Evolutionary conservation across 2,888 invertebrate species (phyloP).

Genomic region (Calliphora vomitoria): DNA sequence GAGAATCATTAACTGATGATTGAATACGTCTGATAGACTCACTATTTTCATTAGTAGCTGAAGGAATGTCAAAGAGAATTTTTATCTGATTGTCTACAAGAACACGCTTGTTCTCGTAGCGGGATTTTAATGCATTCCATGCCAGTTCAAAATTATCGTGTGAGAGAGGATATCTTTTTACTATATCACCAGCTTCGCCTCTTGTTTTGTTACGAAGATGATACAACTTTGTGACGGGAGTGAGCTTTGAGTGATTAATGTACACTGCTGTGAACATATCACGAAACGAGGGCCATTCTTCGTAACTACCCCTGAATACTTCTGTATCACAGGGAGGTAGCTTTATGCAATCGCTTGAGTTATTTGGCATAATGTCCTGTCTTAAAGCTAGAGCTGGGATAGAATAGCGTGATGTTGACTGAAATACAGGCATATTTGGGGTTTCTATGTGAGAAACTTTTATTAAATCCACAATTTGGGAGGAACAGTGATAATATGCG

Average conservation of each 20-base stretch:
- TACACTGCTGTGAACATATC: slow-evolving; percentile 2
- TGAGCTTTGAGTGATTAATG: neutral
- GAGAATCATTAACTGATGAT: too few relatives aligned
- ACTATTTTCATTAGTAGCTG: too few relatives aligned
- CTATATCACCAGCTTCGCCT: neutral
- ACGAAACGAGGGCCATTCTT: neutral
- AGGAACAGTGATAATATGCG: neutral
- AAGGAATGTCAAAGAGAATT: neutral
- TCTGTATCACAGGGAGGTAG: too few relatives aligned
- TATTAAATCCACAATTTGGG: neutral
- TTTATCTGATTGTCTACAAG: slow-evolving; percentile 44
- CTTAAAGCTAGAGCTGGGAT: neutral
- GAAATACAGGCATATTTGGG: neutral
- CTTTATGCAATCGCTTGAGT: neutral
- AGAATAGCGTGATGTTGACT: neutral
- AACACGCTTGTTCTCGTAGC: slow-evolving; percentile 46
- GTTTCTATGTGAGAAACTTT: slow-evolving; percentile 2
- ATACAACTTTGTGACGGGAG: neutral
- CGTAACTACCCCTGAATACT: neutral
- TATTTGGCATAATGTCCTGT: neutral
- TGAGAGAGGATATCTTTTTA: slow-evolving; percentile 6
- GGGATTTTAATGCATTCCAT: neutral
- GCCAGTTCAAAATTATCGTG: neutral
- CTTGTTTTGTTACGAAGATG: neutral
- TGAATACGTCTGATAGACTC: too few relatives aligned